phyloP scores from a whole-genome alignment of 2,888 invertebrate genomes.

The Papilio protenor region DNA sequence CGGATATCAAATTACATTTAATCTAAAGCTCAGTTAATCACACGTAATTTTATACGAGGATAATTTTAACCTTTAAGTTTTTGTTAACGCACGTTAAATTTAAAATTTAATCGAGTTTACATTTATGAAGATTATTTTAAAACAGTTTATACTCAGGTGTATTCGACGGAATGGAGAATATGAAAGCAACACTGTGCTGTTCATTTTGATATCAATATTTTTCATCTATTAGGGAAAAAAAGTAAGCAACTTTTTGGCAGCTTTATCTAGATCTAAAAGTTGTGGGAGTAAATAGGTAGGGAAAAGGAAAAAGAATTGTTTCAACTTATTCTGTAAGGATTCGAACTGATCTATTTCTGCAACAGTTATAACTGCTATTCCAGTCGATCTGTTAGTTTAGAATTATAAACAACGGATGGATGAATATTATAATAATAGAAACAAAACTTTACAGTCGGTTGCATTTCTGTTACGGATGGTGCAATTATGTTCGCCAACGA shows the following conservation, averaged over 20 bases:
- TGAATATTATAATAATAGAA: slow-evolving; percentile 21
- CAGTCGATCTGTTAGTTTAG: background rate
- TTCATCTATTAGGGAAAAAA: too few species aligned
- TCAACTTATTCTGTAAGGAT: background rate
- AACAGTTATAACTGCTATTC: background rate
- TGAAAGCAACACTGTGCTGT: background rate
- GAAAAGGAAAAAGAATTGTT: background rate
- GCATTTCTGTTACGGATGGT: slow-evolving; percentile 34
- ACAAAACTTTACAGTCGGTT: slow-evolving; percentile 26
- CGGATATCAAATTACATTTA: slow-evolving; percentile 18
- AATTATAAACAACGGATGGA: background rate
- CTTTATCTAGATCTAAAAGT: too few species aligned
- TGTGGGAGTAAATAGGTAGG: background rate
- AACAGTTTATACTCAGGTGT: background rate
- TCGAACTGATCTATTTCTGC: background rate
- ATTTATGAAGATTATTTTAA: background rate
- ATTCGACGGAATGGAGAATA: background rate
- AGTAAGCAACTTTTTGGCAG: too few species aligned
- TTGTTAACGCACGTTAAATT: slow-evolving; percentile 5
- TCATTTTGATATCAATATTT: background rate
- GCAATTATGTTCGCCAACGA: slow-evolving; percentile 44
- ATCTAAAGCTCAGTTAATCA: slow-evolving; percentile 12
- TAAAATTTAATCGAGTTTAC: background rate
- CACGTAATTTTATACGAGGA: slow-evolving; percentile 13
- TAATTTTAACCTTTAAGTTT: slow-evolving; percentile 23